Evolutionary conservation across 2,888 invertebrate genomes (phyloP), one percentile per base, ranked within the genome.

Genomic region (Chloromyia formosa): DNA sequence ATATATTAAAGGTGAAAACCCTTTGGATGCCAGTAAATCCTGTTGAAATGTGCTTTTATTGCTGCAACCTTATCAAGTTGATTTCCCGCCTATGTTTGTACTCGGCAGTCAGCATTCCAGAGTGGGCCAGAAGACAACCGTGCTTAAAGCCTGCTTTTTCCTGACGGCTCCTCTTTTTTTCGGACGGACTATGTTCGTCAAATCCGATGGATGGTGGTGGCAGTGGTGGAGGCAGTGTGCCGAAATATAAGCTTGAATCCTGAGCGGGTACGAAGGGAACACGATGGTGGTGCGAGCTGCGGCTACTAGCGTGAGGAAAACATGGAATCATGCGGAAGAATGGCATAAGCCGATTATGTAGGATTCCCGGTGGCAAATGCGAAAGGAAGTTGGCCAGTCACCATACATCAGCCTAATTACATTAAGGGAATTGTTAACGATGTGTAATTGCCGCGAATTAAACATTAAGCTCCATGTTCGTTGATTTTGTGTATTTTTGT

Each of bases 1-100:
- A 66, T 66, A 66, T 66, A 66, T 66, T 66, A 49, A 66, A 66
- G 66, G 66, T 66, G 66, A 66, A 66, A 66, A 49, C 66, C 66
- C 42, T 66, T 66, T 35, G 49, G 66, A 49, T 66, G 66, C 66
- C 35, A 5, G 66, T 66, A 66, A 66, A 66, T 66, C 66, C 66
- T 45, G 16, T 22, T 66, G 66, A 66, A 66, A 66, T 49, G 66
- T 49, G 18, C 66, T 49, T 66, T 45, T 66, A 66, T 49, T 66
- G 66, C 49, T 20, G 20, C 66, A 66, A 49, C 49, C 20, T 16
- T 49, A 45, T 66, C 49, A 66, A 16, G 45, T 66, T n/a, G 49
- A 49, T 66, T n/a, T 20, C 16, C 18, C 40, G 10, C 40, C 62
- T 7, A 42, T n/a, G 7, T 42, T n/a, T 14, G 16, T 42, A 16